Conservation (phyloP, 2,797 vertebrate genomes). For the Apogon hyalosoma region DNA sequence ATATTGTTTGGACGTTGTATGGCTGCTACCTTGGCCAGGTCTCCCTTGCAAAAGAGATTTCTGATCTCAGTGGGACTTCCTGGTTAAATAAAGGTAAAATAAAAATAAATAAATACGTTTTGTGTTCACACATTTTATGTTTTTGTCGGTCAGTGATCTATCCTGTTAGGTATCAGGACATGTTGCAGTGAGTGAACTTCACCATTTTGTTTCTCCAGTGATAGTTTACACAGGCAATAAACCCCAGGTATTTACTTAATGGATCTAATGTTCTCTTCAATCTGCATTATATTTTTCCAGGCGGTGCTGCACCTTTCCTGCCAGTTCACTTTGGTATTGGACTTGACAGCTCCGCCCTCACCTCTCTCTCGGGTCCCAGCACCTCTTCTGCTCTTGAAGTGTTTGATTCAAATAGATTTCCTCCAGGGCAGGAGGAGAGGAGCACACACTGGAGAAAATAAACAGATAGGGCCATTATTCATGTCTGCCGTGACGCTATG, state of each 20-base stretch:
- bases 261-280: conserved; percentile 10
- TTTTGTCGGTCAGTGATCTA: no score
- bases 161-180: no score
- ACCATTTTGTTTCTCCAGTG: conserved; percentile 19
- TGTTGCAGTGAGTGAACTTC: conserved; percentile 2
- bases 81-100: no score
- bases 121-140: no score
- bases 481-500: conserved; percentile 78
- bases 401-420: conserved; percentile 72
- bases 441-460: conserved; percentile 68
- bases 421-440: conserved; percentile 54
- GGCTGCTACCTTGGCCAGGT: no score
- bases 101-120: no score
- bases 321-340: conserved; percentile 6
- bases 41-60: no score
- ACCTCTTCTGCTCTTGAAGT: conserved; percentile 59
- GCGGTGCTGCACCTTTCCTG: background rate
- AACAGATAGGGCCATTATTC: conserved; percentile 79
- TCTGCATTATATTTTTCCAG: conserved; percentile 1
- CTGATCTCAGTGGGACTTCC: no score
- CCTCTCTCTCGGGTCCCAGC: conserved; percentile 22
- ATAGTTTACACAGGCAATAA: background rate
- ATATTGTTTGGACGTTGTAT: no score
- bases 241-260: conserved; percentile 9
- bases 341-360: conserved; percentile 34